A percentile compares a stretch with the other conserved stretches of the same genome.
phyloP scores from a whole-genome alignment of 2,797 vertebrate species.

The Spinus pinus region DNA sequence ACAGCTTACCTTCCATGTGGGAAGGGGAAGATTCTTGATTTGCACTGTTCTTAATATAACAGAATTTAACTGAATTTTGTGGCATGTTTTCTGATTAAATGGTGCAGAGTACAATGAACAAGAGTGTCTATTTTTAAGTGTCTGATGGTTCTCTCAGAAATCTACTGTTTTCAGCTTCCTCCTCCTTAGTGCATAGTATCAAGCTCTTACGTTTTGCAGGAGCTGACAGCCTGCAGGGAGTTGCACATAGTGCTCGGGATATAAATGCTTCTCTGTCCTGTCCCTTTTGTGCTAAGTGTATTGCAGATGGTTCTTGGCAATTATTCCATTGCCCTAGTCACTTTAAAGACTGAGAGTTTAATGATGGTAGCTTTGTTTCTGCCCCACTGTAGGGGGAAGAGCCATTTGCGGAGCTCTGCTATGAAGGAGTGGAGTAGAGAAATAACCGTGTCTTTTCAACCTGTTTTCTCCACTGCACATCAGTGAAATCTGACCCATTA shows the following conservation, averaged over 20 bases:
- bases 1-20: fast-evolving
- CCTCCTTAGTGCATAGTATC: background rate
- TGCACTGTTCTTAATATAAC: background rate
- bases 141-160: background rate
- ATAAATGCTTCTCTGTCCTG: background rate
- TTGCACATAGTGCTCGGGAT: background rate
- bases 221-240: background rate
- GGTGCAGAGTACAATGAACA: background rate
- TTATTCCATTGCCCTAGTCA: background rate
- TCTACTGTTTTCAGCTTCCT: background rate
- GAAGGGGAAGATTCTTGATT: background rate
- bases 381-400: fast-evolving
- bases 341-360: background rate
- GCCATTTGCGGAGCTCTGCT: background rate
- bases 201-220: background rate
- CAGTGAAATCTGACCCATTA: background rate
- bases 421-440: background rate
- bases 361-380: background rate
- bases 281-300: background rate
- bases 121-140: background rate
- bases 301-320: background rate
- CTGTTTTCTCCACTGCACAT: background rate
- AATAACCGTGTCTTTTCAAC: background rate
- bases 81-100: background rate
- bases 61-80: background rate